phyloP scores from a whole-genome alignment of 1,140 invertebrate species.

The Octopus bimaculoides region DNA sequence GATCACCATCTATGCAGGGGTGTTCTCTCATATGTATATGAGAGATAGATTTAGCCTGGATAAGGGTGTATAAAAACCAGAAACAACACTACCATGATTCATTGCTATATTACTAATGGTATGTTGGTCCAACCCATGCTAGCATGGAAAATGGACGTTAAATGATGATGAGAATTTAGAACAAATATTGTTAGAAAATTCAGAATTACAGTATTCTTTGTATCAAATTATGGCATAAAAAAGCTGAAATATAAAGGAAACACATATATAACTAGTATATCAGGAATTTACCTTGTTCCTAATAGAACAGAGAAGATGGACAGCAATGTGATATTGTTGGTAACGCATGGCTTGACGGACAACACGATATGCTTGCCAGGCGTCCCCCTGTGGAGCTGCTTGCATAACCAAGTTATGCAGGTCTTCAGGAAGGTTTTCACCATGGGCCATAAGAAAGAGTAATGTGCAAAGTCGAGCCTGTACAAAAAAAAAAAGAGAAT shows the following conservation, averaged over 20 bases:
- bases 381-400: conserved; percentile 61
- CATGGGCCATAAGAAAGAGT: conserved; percentile 73
- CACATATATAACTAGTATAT: neutral
- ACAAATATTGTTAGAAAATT: neutral
- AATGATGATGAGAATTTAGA: no score
- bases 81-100: no score
- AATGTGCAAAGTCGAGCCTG: conserved; percentile 68
- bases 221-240: neutral
- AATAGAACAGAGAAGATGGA: conserved; percentile 40
- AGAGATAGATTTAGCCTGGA: no score
- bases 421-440: conserved; percentile 36
- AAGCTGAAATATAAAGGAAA: neutral
- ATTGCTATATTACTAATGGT: no score
- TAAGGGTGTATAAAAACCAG: no score
- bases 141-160: no score
- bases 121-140: no score
- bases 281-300: conserved; percentile 24
- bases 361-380: conserved; percentile 84
- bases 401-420: conserved; percentile 58
- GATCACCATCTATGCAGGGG: no score
- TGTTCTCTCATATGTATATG: no score
- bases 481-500: neutral
- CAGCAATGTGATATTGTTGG: conserved; percentile 54
- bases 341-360: conserved; percentile 78
- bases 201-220: neutral